These are phyloP conservation scores for Indri indri DNA, from an alignment of 2,113 vertebrate genomes.

Conservation along the genomic window DNA sequence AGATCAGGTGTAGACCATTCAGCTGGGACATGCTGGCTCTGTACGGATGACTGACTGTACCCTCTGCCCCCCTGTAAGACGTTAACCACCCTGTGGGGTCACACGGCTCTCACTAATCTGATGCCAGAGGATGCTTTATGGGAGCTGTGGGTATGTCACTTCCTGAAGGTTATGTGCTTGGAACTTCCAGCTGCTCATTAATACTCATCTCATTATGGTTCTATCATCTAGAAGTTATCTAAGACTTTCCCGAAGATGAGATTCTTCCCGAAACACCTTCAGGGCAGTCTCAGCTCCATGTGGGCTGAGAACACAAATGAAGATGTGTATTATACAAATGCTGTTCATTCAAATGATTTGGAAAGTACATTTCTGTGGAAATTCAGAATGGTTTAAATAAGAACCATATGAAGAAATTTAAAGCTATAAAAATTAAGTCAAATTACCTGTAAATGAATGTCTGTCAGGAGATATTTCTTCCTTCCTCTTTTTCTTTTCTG, in stretches of 20 bases:
- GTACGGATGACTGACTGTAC: background rate
- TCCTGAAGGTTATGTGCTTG: background rate
- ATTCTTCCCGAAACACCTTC: background rate
- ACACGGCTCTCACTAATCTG: background rate
- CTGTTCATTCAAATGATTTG: background rate
- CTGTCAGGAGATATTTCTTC: background rate
- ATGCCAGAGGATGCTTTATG: background rate
- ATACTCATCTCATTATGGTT: background rate
- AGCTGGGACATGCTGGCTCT: background rate
- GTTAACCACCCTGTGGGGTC: background rate
- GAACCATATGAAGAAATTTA: slow-evolving; percentile 6
- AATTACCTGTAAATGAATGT: slow-evolving; percentile 15
- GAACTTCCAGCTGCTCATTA: background rate
- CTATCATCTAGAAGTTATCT: background rate
- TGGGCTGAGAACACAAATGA: background rate
- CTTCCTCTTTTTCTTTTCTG: slow-evolving; percentile 16
- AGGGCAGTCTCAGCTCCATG: background rate
- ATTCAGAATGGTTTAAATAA: background rate
- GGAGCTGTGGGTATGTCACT: background rate
- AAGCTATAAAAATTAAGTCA: slow-evolving; percentile 17
- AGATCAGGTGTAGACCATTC: background rate
- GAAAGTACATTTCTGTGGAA: background rate
- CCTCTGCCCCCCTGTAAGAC: background rate
- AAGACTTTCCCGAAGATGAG: background rate
- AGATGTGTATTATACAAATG: background rate